phyloP scores from a whole-genome alignment of 2,797 vertebrate genomes.

The Huso huso region DNA sequence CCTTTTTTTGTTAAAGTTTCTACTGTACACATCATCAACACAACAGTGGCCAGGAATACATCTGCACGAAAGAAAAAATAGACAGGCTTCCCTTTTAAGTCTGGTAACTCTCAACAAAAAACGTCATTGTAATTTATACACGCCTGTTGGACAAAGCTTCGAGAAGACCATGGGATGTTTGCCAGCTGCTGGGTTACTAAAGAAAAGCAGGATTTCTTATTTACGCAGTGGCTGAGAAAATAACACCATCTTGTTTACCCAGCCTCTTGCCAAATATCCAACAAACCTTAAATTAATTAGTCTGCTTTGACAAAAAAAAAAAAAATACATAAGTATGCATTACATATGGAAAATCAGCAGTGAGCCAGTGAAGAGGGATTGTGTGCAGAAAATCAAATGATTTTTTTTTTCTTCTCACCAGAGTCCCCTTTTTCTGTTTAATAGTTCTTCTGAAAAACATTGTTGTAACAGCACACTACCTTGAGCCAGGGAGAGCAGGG shows the following conservation, averaged over 20 bases:
- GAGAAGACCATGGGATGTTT: constrained; percentile 44
- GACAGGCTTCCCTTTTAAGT: constrained; percentile 22
- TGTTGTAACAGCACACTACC: too few relatives aligned
- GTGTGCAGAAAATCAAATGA: not conserved
- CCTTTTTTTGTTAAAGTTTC: too few relatives aligned
- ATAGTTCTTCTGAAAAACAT: too few relatives aligned
- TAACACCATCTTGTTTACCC: constrained; percentile 39
- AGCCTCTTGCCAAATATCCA: constrained; percentile 37
- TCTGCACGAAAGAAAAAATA: too few relatives aligned
- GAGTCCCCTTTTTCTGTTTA: too few relatives aligned
- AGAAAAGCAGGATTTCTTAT: constrained; percentile 29
- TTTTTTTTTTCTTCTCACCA: constrained; percentile 2
- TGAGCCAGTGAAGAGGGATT: constrained; percentile 9
- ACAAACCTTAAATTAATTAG: constrained; percentile 33
- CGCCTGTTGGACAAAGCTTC: constrained; percentile 37
- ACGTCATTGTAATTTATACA: constrained; percentile 41
- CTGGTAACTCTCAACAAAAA: constrained; percentile 34
- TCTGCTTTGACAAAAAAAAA: constrained; percentile 25
- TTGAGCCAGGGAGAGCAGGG: too few relatives aligned
- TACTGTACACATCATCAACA: too few relatives aligned
- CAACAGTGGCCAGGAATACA: too few relatives aligned
- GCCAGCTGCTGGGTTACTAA: constrained; percentile 42
- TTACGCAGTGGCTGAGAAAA: constrained; percentile 39
- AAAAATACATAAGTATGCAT: constrained; percentile 16
- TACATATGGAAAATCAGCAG: constrained; percentile 16